Percentiles rank a stretch among this genome's conserved stretches.
These are phyloP conservation scores for Burhinus oedicnemus DNA, from an alignment of 2,113 vertebrate species.

Conservation along the genomic window DNA sequence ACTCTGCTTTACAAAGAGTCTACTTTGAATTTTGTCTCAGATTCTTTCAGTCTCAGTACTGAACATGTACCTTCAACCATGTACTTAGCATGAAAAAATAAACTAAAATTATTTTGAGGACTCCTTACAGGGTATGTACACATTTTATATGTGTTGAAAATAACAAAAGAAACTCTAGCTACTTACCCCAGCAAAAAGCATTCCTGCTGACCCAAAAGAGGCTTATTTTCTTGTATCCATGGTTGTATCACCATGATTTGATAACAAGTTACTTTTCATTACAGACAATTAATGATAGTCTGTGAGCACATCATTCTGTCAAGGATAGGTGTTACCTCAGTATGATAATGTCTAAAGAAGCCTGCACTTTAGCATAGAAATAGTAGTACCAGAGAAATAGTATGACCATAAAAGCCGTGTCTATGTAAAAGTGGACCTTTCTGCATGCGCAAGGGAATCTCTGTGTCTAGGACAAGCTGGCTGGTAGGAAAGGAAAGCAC, in stretches of 20 bases:
- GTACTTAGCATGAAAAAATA: neutral
- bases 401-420: rapidly evolving
- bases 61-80: neutral
- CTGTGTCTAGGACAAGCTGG: neutral
- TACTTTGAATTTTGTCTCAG: neutral
- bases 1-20: neutral
- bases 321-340: neutral
- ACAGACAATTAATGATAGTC: neutral
- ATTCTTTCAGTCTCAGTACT: neutral
- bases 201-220: neutral
- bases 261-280: neutral
- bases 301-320: neutral
- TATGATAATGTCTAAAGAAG: neutral
- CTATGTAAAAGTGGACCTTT: neutral
- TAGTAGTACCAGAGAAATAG: neutral
- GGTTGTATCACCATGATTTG: neutral
- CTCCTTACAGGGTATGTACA: neutral
- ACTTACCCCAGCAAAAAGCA: neutral
- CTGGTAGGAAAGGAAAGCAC: neutral
- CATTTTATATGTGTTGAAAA: neutral
- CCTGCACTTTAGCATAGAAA: neutral
- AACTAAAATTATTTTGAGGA: neutral
- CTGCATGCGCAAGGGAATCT: neutral
- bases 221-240: neutral
- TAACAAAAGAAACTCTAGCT: neutral